Conservation (phyloP, 2,113 vertebrate genomes). For the Morphnarchus princeps region DNA sequence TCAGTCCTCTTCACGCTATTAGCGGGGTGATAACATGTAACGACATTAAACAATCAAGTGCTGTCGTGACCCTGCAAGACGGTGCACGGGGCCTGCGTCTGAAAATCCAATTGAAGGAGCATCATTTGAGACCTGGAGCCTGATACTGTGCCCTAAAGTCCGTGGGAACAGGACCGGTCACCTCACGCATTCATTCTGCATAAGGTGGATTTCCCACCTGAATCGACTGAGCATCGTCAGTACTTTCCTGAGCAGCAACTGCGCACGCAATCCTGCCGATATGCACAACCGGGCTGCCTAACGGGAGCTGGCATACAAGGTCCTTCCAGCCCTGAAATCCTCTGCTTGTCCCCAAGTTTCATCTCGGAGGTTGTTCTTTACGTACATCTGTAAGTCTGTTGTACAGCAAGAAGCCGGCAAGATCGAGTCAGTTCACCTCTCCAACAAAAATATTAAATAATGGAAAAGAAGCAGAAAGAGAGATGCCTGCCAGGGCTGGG, state of each 20-base stretch:
- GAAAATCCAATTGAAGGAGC: neutral
- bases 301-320: neutral
- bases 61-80: neutral
- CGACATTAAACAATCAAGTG: neutral
- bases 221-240: neutral
- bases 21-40: neutral
- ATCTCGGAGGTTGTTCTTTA: neutral
- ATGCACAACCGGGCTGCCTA: neutral
- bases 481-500: neutral
- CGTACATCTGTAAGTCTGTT: neutral
- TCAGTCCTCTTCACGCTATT: neutral
- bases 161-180: fast-evolving
- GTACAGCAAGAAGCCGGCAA: neutral
- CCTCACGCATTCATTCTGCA: neutral
- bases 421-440: neutral
- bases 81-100: fast-evolving
- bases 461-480: neutral
- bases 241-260: neutral
- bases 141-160: neutral
- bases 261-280: fast-evolving
- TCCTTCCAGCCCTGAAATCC: neutral
- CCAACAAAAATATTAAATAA: neutral
- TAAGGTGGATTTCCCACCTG: neutral
- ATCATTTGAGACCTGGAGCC: neutral
- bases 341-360: neutral